Base-by-base conservation (phyloP, 2,888 invertebrate genomes). In the Leptura quadrifasciata region DNA sequence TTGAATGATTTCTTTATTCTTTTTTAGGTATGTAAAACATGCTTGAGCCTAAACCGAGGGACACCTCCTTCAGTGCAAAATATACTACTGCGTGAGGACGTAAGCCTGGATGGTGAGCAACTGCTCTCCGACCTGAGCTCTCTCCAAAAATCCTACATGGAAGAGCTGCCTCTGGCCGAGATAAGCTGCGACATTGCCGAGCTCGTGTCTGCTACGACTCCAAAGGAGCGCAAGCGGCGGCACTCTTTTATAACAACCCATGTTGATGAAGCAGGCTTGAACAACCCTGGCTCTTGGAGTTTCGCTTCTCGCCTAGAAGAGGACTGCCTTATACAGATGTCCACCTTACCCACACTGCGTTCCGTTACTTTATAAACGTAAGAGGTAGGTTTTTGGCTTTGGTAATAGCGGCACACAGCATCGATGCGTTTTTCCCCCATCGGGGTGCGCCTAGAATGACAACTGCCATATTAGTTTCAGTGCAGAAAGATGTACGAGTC, bases 51-150 rank as follows among this genome's bases (percentile, higher is more conserved):
- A 17, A 76, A 54, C 5, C 79, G 83, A 64, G 79, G 80, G 57
- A 84, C 81, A 39, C 84, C 84, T 54, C 81, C 84, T 55, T 84
- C 76, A 27, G 70, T 80, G 61, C 83, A 85, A 27, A 84, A 84
- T 52, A 82, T 77, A 15, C 82, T 85, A 68, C 87, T 90, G 58
- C 86, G 90, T 52, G 91, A 91, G 83, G 92, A 92, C 86, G 87
- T 91, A 81, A 89, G 90, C 80, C 91, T 91, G 84, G 93, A 93
- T 84, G 93, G 92, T 86, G 93, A 93, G 86, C 92, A 92, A 89
- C 88, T 93, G 86, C 88, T 93, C 83, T 90, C 91, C 47, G 93
- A 93, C 86, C 89, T 93, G 80, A 91, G 90, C 83, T 79, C 80
- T 18, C 89, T 92, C 85, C 92, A 91, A 85, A 90, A 90, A 82